A percentile compares a stretch with the other conserved stretches of the same genome.
Evolutionary conservation across 2,113 vertebrate genomes (phyloP).

Genomic region (Hymenochirus boettgeri): DNA sequence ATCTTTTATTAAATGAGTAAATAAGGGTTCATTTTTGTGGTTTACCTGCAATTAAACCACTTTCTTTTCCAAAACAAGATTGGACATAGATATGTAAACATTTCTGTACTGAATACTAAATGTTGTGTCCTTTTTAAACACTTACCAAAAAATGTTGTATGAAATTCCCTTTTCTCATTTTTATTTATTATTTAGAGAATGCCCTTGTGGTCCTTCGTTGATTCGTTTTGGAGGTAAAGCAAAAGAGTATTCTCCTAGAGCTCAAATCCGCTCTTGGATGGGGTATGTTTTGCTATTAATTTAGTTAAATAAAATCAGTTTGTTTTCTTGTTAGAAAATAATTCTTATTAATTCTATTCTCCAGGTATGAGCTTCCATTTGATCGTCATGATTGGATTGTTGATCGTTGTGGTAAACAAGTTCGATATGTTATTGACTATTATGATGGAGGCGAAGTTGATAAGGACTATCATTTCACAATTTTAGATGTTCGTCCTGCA

Average conservation of each 20-base stretch:
- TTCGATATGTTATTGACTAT: slow-evolving; percentile 92
- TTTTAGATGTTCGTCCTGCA: slow-evolving; percentile 88
- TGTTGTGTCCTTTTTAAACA: no score
- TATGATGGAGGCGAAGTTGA: slow-evolving; percentile 83
- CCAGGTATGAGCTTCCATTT: slow-evolving; percentile 88
- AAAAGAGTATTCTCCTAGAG: slow-evolving; percentile 85
- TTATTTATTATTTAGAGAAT: slow-evolving; percentile 69
- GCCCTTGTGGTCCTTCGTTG: slow-evolving; percentile 84
- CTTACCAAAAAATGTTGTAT: no score
- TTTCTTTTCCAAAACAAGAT: no score
- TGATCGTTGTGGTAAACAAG: slow-evolving; percentile 87
- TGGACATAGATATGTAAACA: no score
- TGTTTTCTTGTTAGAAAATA: no score
- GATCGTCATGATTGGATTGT: slow-evolving; percentile 94
- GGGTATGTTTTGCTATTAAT: slow-evolving; percentile 66
- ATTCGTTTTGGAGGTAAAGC: slow-evolving; percentile 91
- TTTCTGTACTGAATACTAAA: no score
- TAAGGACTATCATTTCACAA: slow-evolving; percentile 82
- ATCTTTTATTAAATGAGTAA: no score
- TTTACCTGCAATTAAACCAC: no score
- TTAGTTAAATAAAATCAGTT: background rate
- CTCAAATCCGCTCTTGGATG: slow-evolving; percentile 89
- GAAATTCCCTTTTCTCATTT: background rate
- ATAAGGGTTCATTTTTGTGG: no score
- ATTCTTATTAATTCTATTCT: slow-evolving; percentile 4